Conservation (phyloP, 2,113 vertebrate genomes). For the Martes martes region DNA sequence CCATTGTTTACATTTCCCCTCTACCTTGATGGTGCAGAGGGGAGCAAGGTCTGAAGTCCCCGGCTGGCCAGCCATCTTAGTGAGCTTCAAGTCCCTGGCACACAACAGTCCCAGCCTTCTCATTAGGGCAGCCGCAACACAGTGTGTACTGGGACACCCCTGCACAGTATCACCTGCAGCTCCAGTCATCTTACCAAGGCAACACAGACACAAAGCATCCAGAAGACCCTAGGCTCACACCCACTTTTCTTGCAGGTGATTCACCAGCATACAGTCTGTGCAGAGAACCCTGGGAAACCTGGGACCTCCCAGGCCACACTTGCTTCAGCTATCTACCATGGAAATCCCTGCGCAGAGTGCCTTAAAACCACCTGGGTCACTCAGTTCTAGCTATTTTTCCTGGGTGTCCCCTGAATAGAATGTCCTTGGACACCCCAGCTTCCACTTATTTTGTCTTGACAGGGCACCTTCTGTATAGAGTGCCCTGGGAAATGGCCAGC, state of each 20-base stretch:
- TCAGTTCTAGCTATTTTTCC: background rate
- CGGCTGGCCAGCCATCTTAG: background rate
- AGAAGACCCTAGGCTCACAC: background rate
- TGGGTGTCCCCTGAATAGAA: background rate
- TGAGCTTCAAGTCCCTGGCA: background rate
- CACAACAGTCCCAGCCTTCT: background rate
- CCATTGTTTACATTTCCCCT: background rate
- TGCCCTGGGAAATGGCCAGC: background rate
- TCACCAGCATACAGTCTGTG: background rate
- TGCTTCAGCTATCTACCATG: background rate
- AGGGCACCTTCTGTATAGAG: background rate
- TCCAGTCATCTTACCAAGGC: background rate
- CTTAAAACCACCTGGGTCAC: background rate
- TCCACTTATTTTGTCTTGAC: background rate
- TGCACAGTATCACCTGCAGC: background rate
- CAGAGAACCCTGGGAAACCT: background rate
- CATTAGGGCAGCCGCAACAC: background rate
- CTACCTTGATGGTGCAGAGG: background rate
- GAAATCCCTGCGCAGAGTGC: background rate
- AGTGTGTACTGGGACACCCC: background rate
- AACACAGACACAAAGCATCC: background rate
- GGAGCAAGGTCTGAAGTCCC: background rate
- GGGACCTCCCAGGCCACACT: background rate
- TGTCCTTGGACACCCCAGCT: background rate
- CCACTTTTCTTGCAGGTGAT: background rate